phyloP scores from a whole-genome alignment of 2,888 invertebrate species.

The Pollenia labialis region DNA sequence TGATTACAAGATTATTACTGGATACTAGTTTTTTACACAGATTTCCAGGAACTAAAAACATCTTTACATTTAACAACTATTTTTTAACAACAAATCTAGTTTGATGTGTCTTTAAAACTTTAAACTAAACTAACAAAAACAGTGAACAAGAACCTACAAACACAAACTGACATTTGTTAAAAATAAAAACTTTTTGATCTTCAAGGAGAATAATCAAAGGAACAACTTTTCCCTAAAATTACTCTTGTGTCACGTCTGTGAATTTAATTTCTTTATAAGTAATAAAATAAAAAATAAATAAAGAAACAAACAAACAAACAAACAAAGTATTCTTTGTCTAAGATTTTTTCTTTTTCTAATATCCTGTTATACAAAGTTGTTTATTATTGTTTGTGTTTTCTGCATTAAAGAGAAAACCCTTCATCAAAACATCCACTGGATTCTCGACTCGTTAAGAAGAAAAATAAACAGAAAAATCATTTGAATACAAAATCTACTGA shows the following conservation, averaged over 20 bases:
- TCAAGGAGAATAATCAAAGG: conserved; percentile 12
- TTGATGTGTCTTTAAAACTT: too few species aligned
- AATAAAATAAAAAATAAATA: neutral
- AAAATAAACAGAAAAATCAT: conserved; percentile 36
- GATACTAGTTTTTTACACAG: too few species aligned
- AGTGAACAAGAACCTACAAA: neutral
- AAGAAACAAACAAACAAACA: neutral
- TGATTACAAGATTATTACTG: too few species aligned
- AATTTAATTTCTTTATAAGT: conserved; percentile 29
- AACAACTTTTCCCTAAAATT: neutral
- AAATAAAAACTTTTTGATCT: neutral
- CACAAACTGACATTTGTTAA: neutral
- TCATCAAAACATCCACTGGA: conserved; percentile 28
- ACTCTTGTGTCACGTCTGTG: neutral
- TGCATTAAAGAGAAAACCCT: conserved; percentile 16
- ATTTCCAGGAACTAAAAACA: too few species aligned
- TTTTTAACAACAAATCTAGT: too few species aligned
- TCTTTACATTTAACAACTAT: too few species aligned
- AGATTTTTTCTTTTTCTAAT: neutral
- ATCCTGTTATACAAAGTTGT: conserved; percentile 3
- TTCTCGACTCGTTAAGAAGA: conserved; percentile 4
- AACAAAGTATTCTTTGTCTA: neutral
- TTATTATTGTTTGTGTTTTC: conserved; percentile 25
- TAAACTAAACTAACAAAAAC: too few species aligned
- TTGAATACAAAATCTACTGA: conserved; percentile 28